phyloP scores from a whole-genome alignment of 30 jellyfish, hydroid and myxozoan species.

The Aurelia aurita region DNA sequence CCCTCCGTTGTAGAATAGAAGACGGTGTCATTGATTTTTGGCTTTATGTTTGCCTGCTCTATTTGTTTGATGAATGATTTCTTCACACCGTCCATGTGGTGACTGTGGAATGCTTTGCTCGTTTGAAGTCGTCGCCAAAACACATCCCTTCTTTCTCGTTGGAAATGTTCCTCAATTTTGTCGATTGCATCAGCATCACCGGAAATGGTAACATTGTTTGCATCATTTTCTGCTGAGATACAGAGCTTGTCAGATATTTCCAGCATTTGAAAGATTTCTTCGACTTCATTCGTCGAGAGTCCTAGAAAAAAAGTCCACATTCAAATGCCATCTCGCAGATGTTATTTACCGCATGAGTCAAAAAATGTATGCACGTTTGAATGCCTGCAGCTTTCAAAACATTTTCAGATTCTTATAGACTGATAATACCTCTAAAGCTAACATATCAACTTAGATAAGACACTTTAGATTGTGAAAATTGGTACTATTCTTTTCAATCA shows the following conservation, averaged over 20 bases:
- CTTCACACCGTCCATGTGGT: slow-evolving; percentile 60
- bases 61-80: slow-evolving; percentile 14
- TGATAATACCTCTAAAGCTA: too few species aligned
- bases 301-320: slow-evolving; percentile 1
- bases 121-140: slow-evolving; percentile 38
- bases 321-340: neutral
- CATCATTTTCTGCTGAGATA: slow-evolving; percentile 63
- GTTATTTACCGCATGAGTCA: too few species aligned
- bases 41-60: slow-evolving; percentile 7
- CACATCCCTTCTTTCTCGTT: neutral
- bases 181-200: slow-evolving; percentile 63
- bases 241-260: neutral
- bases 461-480: too few species aligned
- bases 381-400: too few species aligned
- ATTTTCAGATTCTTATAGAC: too few species aligned
- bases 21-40: slow-evolving; percentile 17
- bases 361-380: too few species aligned
- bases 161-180: slow-evolving; percentile 15
- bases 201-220: slow-evolving; percentile 47
- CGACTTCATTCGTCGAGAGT: slow-evolving; percentile 11
- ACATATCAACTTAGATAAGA: too few species aligned
- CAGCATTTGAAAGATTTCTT: slow-evolving; percentile 6
- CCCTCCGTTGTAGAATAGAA: slow-evolving; percentile 53
- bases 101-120: slow-evolving; percentile 67
- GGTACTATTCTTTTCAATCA: too few species aligned